Conservation (phyloP, 2,113 vertebrate species). For the Caracal caracal region DNA sequence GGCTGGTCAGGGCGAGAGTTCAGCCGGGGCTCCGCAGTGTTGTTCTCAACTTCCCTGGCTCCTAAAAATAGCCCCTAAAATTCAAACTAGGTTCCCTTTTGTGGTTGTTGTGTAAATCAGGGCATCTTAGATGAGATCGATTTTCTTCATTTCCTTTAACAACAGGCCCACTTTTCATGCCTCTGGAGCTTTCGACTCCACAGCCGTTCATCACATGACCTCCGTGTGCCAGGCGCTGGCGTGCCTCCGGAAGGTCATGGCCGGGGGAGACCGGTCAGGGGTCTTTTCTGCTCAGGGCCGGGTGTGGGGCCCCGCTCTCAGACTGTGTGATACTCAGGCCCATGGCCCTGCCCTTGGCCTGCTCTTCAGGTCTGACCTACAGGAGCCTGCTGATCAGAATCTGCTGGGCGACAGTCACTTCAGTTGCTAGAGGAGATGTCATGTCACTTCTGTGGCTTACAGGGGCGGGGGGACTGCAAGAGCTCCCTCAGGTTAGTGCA, state of each 20-base stretch:
- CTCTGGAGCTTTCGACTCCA: neutral
- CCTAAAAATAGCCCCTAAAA: neutral
- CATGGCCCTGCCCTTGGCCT: neutral
- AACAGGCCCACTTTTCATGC: neutral
- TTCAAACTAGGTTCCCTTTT: neutral
- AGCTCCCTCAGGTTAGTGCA: neutral
- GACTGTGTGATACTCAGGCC: neutral
- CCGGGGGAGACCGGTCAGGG: accelerated
- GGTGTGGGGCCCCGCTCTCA: neutral
- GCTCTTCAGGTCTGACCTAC: neutral
- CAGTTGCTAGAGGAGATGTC: neutral
- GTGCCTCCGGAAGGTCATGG: neutral
- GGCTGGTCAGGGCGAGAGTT: neutral
- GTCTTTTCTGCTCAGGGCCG: neutral
- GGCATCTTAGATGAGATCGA: neutral
- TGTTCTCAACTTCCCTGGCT: neutral
- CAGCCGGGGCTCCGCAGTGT: accelerated
- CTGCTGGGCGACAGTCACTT: neutral
- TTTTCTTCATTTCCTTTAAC: neutral
- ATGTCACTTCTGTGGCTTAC: accelerated
- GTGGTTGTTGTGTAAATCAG: neutral
- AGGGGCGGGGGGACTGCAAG: accelerated
- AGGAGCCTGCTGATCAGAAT: neutral
- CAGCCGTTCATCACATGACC: accelerated
- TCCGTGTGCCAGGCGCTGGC: accelerated